Conservation (phyloP, 2,113 vertebrate species). For the Leucosticte australis region DNA sequence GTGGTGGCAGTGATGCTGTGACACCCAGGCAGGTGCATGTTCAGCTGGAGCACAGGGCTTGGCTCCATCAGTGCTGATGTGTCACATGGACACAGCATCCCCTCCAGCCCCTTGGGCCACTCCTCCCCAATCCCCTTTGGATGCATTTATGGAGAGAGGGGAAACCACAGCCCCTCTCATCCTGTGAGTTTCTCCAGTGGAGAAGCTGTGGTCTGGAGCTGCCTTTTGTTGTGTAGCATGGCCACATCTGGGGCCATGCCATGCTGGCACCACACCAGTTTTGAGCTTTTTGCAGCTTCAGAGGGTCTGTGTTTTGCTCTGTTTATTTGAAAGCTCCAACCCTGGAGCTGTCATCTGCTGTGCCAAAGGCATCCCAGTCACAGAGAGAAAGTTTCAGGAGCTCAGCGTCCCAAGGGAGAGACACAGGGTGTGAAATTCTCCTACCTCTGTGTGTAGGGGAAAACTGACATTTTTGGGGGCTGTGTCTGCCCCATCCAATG, state of each 20-base stretch:
- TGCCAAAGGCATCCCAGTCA: neutral
- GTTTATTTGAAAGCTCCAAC: conserved; percentile 3
- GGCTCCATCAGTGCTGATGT: neutral
- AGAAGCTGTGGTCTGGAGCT: neutral
- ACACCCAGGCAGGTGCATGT: neutral
- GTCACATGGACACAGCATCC: neutral
- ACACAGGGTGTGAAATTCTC: neutral
- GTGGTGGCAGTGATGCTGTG: neutral
- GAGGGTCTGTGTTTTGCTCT: neutral
- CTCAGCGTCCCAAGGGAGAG: neutral
- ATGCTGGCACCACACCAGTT: neutral
- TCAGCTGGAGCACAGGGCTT: neutral
- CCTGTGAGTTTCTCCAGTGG: neutral
- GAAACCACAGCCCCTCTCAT: neutral
- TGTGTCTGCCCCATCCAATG: neutral
- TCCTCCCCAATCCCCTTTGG: neutral
- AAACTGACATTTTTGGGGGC: neutral
- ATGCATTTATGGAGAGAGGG: neutral
- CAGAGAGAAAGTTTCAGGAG: neutral
- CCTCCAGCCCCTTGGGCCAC: neutral
- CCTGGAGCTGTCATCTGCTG: neutral
- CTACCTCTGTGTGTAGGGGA: neutral
- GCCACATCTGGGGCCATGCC: neutral
- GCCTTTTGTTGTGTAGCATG: neutral
- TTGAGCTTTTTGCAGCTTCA: neutral